phyloP scores from a whole-genome alignment of 23 tunicate genomes.

The Trididemnum miniatum region DNA sequence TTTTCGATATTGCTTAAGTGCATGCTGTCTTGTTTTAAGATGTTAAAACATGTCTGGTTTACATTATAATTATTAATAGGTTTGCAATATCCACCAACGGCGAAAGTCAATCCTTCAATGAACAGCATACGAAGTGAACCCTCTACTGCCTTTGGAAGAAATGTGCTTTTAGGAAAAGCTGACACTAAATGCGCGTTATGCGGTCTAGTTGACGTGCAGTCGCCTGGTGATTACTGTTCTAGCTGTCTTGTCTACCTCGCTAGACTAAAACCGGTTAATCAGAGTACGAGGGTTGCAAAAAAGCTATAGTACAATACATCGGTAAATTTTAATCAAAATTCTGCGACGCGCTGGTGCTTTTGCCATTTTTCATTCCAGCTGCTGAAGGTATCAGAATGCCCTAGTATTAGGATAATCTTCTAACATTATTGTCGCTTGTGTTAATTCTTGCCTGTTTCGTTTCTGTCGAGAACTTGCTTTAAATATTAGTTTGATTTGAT shows the following conservation, averaged over 20 bases:
- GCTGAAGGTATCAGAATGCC: too few species aligned
- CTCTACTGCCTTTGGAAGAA: background rate
- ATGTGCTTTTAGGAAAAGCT: background rate
- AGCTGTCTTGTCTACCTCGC: conserved; percentile 42
- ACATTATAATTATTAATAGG: background rate
- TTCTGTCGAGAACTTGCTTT: too few species aligned
- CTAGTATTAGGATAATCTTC: too few species aligned
- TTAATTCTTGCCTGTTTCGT: too few species aligned
- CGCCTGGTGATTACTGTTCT: conserved; percentile 22
- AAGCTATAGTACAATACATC: background rate
- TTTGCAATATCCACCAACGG: background rate
- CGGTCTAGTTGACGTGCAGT: conserved; percentile 26
- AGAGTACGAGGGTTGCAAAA: conserved; percentile 18
- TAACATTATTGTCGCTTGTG: too few species aligned
- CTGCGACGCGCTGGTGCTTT: too few species aligned
- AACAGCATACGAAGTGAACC: background rate
- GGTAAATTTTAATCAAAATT: too few species aligned
- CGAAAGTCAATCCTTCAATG: background rate
- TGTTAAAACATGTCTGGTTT: too few species aligned
- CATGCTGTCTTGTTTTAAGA: too few species aligned
- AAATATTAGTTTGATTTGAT: too few species aligned
- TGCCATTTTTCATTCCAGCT: too few species aligned
- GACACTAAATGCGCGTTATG: conserved; percentile 27
- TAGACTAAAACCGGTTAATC: conserved; percentile 31
- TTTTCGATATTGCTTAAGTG: too few species aligned